Conservation (phyloP, 2,113 vertebrate genomes). For the Nothobranchius furzeri region DNA sequence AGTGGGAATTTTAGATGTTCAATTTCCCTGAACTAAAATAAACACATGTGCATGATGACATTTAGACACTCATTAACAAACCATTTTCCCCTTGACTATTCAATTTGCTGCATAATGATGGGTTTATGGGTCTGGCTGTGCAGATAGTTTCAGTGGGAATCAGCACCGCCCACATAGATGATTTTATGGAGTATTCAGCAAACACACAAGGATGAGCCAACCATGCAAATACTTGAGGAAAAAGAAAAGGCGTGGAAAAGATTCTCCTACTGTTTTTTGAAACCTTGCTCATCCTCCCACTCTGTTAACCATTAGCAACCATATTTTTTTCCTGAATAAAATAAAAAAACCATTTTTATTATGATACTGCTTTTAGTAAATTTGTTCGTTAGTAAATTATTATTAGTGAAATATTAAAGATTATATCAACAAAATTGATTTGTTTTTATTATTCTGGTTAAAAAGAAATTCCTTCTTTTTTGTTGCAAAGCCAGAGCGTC, state of each 20-base stretch:
- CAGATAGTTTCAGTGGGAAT: conserved; percentile 58
- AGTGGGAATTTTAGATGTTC: background rate
- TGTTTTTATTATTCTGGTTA: no score
- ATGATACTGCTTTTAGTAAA: no score
- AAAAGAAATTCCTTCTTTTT: background rate
- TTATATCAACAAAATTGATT: no score
- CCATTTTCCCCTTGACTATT: background rate
- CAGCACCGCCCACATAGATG: conserved; percentile 52
- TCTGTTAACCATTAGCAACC: background rate
- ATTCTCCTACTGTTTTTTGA: conserved; percentile 3
- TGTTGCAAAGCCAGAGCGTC: background rate
- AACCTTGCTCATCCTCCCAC: background rate
- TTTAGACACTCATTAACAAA: conserved; percentile 7
- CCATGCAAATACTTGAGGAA: background rate
- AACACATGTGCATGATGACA: background rate
- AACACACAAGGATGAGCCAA: conserved; percentile 18
- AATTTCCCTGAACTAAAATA: conserved; percentile 23
- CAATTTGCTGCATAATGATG: conserved; percentile 32
- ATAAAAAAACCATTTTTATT: no score
- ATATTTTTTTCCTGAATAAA: background rate
- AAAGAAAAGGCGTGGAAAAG: background rate
- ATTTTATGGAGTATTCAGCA: conserved; percentile 51
- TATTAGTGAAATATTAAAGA: no score
- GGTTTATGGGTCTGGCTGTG: conserved; percentile 40
- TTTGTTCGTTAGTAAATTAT: no score